phyloP scores from a whole-genome alignment of 2,888 invertebrate genomes.

The Platycheirus rosarum region DNA sequence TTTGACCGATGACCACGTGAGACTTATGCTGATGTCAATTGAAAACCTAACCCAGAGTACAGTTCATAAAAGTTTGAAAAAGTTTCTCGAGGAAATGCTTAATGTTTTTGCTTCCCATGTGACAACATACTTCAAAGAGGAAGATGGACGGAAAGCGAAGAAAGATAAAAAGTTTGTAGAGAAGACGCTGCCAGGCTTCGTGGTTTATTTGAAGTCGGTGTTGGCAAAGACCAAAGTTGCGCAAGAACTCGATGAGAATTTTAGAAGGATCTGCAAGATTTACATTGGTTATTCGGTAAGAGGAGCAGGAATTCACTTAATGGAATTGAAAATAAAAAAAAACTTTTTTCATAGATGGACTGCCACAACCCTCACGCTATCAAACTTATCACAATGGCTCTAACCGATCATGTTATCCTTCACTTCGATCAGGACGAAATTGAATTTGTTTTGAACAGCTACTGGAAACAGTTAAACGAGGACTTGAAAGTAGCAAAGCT shows the following conservation, averaged over 20 bases:
- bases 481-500: constrained; percentile 75
- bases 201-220: constrained; percentile 73
- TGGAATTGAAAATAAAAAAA: background rate
- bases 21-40: constrained; percentile 77
- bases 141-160: constrained; percentile 61
- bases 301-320: background rate
- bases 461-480: constrained; percentile 79
- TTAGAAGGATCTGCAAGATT: constrained; percentile 80
- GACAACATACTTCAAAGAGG: constrained; percentile 74
- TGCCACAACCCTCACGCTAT: constrained; percentile 79
- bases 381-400: constrained; percentile 78
- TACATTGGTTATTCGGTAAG: constrained; percentile 81
- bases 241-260: constrained; percentile 77
- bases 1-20: constrained; percentile 75
- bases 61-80: constrained; percentile 75
- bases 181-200: constrained; percentile 76
- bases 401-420: constrained; percentile 77
- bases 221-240: constrained; percentile 59
- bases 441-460: constrained; percentile 79
- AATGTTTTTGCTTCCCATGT: constrained; percentile 72
- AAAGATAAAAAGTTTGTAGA: constrained; percentile 79
- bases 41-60: constrained; percentile 76
- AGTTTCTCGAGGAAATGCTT: constrained; percentile 72
- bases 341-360: constrained; percentile 77
- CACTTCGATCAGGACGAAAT: constrained; percentile 81